A percentile compares a stretch with the other conserved stretches of the same genome.
Evolutionary conservation across 2,113 vertebrate species (phyloP).

Genomic region (Chunga burmeisteri): DNA sequence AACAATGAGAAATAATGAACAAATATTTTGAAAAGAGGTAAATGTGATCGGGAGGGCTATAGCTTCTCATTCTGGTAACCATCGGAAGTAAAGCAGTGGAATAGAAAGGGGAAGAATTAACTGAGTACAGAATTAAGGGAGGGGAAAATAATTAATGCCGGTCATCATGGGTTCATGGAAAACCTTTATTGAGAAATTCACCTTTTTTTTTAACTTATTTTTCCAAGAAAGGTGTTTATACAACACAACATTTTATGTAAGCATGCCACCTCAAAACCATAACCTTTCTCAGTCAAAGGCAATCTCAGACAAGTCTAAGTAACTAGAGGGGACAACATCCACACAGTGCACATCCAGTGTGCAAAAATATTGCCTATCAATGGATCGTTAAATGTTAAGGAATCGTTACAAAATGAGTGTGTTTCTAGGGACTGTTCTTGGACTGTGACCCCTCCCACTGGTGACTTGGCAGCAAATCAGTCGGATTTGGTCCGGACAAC

Average conservation of each 20-base stretch:
- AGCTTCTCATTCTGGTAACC: neutral
- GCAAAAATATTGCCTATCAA: neutral
- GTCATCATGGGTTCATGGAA: neutral
- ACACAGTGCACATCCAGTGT: neutral
- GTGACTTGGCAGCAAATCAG: neutral
- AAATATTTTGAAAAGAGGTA: neutral
- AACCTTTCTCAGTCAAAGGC: neutral
- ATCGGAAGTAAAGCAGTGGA: neutral
- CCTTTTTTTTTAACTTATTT: neutral
- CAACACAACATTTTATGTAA: neutral
- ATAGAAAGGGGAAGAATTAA: neutral
- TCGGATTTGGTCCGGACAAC: neutral
- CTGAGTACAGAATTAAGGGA: neutral
- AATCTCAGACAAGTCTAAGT: neutral
- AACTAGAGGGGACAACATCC: neutral
- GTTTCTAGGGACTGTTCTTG: neutral
- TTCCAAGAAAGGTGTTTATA: neutral
- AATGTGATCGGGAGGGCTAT: fast-evolving
- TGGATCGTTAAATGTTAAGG: neutral
- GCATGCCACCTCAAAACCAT: fast-evolving
- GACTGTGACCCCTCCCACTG: neutral
- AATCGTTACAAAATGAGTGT: neutral
- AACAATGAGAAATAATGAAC: neutral
- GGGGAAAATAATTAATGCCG: neutral
- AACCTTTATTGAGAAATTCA: neutral